These are phyloP conservation scores for Capromys pilorides DNA, from an alignment of 2,797 vertebrate species.

Conservation along the genomic window DNA sequence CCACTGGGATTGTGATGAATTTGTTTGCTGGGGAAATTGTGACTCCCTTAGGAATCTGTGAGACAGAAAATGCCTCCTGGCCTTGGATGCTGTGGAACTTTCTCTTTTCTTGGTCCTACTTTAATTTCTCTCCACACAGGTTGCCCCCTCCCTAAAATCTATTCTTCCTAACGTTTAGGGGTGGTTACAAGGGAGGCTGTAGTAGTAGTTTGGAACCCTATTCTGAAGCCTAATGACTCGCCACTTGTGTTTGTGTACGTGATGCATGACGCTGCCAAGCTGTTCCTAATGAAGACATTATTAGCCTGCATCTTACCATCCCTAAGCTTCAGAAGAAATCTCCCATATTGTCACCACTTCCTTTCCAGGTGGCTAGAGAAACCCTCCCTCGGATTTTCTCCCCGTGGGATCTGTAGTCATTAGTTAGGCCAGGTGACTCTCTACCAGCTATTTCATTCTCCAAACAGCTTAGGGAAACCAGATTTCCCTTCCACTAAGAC, in stretches of 20 bases:
- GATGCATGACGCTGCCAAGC: not conserved
- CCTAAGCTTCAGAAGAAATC: not conserved
- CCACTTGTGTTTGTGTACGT: slow-evolving; percentile 13
- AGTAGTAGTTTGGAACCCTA: not conserved
- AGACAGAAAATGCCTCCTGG: slow-evolving; percentile 46
- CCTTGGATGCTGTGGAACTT: slow-evolving; percentile 10
- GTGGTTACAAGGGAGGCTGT: not conserved
- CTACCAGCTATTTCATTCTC: slow-evolving; percentile 5
- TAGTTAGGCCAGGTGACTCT: slow-evolving; percentile 54
- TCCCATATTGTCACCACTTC: slow-evolving; percentile 51
- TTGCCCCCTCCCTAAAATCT: not conserved
- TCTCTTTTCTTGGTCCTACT: slow-evolving; percentile 21
- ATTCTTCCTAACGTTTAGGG: not conserved
- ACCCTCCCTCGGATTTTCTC: slow-evolving; percentile 49
- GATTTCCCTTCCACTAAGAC: not conserved
- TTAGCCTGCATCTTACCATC: not conserved
- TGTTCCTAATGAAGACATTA: slow-evolving; percentile 65
- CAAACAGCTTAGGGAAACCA: not conserved
- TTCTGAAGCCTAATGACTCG: slow-evolving; percentile 1
- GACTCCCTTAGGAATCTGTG: not conserved
- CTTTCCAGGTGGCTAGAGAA: slow-evolving; percentile 76
- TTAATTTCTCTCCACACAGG: not conserved
- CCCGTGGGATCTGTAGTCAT: slow-evolving; percentile 45
- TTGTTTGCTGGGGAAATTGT: slow-evolving; percentile 46
- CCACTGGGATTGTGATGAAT: slow-evolving; percentile 21